Evolutionary conservation across 2,113 vertebrate genomes (phyloP), one percentile per base, ranked within the genome.

Genomic region (Meleagris gallopavo): DNA sequence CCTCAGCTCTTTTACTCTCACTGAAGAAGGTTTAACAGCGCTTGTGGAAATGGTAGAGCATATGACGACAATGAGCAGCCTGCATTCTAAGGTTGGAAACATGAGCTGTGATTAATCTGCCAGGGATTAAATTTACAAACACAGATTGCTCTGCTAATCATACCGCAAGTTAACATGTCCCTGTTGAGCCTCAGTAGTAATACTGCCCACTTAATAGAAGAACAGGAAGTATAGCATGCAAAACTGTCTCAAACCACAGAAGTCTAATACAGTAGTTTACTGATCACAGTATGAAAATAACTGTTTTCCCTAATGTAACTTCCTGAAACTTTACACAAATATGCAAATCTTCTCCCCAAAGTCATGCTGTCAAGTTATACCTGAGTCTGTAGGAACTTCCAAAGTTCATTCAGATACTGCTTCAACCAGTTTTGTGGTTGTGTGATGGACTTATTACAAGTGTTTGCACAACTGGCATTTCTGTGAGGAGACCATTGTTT

Each of bases 381-480:
- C 43, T 38, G 20, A 36, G 14, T 38, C 36, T 54, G 7, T 11
- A 32, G 50, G 24, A 82, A 52, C 22, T 57, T 22, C 13, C 40
- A 15, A 24, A 66, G 22, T 70, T 36, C 30, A 41, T 34, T 50
- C 29, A 83, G 69, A 54, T 30, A 45, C 30, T 34, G 19, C 27
- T 60, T 5, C 29, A 85, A 67, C 4, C 46, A 82, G 5, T 17
- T 82, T 72, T 54, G 14, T 6, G 36, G 41, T 48, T 62, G 21
- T 1, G 0, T 34, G 48, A 70, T 66, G 27, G 24, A 34, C 16
- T 60, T 0, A 0, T 41, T 21, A 38, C 19, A 43, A 10, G 30
- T 73, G 32, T 46, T 54, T 72, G 24, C 43, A 54, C 61, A 81
- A 64, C 17, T 54, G 50, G 10, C 14, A 43, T 43, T 45, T 78